Evolutionary conservation across 2,888 invertebrate species (phyloP).

Genomic region (Ormyrus thymus): DNA sequence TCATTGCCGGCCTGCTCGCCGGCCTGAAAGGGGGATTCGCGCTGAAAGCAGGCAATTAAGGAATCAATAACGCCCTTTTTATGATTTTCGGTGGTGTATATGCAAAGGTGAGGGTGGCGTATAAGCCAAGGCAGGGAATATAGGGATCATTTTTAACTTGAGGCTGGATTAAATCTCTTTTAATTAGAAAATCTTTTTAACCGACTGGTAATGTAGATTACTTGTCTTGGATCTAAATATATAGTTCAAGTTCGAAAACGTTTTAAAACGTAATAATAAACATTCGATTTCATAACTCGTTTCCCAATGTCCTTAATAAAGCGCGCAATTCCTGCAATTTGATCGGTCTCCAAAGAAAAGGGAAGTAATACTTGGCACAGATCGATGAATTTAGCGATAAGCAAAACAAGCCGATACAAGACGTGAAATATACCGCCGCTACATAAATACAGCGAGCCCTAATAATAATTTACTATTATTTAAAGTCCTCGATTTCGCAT

Average conservation of each 20-base stretch:
- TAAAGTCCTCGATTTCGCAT: conserved; percentile 31
- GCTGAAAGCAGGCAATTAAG: conserved; percentile 56
- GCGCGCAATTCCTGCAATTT: background rate
- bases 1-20: conserved; percentile 33
- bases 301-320: no score
- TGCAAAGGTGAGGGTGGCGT: conserved; percentile 39
- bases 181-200: conserved; percentile 41
- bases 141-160: conserved; percentile 41
- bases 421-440: conserved; percentile 1
- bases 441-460: conserved; percentile 31
- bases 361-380: background rate
- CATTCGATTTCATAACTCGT: no score
- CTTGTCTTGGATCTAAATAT: no score
- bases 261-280: no score
- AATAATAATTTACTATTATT: conserved; percentile 53
- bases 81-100: conserved; percentile 26
- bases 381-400: background rate
- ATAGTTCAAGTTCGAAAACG: no score
- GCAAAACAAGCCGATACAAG: conserved; percentile 10
- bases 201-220: no score
- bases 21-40: conserved; percentile 40
- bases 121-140: conserved; percentile 44
- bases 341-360: background rate
- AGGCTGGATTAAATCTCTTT: conserved; percentile 27
- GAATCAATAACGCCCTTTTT: conserved; percentile 54